phyloP scores from a whole-genome alignment of 35 echinoderm and acorn worm genomes.

The Hemicentrotus pulcherrimus region DNA sequence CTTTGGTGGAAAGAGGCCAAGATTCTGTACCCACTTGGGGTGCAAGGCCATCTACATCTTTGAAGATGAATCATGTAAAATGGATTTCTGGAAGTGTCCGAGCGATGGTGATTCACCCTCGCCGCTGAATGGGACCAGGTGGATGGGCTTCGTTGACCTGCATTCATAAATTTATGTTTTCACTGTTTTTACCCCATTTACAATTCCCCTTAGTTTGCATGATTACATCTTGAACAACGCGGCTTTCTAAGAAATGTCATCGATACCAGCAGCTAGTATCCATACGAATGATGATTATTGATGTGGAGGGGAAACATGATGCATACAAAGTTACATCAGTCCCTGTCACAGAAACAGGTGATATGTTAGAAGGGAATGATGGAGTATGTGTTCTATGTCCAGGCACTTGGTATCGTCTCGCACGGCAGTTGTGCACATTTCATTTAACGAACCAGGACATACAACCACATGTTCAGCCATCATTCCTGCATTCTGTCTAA shows the following conservation, averaged over 20 bases:
- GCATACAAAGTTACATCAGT: not conserved
- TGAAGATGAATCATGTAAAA: conserved; percentile 33
- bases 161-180: not conserved
- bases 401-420: not conserved
- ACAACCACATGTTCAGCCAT: not conserved
- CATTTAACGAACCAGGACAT: not conserved
- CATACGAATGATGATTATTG: not conserved
- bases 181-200: not conserved
- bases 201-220: not conserved
- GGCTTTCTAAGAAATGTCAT: not conserved
- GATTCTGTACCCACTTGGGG: not conserved
- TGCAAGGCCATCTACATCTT: conserved; percentile 1
- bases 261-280: not conserved
- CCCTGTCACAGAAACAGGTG: not conserved
- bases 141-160: conserved; percentile 7
- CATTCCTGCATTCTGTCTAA: not conserved
- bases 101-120: not conserved
- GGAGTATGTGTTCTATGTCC: not conserved
- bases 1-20: not conserved
- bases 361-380: not conserved
- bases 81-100: conserved; percentile 16
- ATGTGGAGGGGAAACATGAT: not conserved
- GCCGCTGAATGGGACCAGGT: not conserved
- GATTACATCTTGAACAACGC: not conserved
- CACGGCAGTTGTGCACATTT: not conserved